Percentiles rank a stretch among this genome's conserved stretches.
Conservation (phyloP, 2,888 invertebrate species). For the Cancer borealis region DNA sequence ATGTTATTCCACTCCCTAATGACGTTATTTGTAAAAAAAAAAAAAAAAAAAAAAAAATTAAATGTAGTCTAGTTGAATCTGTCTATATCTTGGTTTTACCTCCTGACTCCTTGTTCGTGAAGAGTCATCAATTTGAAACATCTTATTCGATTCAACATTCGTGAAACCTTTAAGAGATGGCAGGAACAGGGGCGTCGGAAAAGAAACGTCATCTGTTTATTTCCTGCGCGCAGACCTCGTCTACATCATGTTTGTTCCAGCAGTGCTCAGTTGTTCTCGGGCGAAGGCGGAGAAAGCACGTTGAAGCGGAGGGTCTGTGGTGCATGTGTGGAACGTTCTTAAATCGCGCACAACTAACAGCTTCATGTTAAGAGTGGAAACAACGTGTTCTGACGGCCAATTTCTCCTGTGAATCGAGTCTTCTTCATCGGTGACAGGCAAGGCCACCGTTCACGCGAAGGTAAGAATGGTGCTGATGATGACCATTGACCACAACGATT, state of each 20-base stretch:
- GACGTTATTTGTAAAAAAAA: no score
- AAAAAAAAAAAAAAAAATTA: no score
- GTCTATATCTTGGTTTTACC: no score
- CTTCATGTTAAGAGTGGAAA: background rate
- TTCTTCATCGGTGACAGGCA: background rate
- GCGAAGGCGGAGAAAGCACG: slow-evolving; percentile 6
- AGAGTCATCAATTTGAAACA: no score
- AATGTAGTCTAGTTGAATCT: no score
- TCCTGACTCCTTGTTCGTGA: no score
- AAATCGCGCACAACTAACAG: background rate
- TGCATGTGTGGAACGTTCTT: background rate
- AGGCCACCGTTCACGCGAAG: background rate
- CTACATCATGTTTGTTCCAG: background rate
- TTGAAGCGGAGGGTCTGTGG: background rate
- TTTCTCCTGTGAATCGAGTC: background rate
- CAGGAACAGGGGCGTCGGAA: background rate
- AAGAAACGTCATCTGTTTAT: background rate
- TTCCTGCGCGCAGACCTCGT: background rate
- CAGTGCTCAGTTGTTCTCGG: slow-evolving; percentile 12
- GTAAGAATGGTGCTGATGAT: background rate
- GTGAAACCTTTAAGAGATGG: background rate
- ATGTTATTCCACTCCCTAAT: no score
- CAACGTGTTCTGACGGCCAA: background rate
- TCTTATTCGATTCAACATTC: no score
- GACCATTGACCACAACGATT: background rate